These are phyloP conservation scores for Petaurus breviceps DNA, from an alignment of 2,113 vertebrate genomes.

Conservation along the genomic window DNA sequence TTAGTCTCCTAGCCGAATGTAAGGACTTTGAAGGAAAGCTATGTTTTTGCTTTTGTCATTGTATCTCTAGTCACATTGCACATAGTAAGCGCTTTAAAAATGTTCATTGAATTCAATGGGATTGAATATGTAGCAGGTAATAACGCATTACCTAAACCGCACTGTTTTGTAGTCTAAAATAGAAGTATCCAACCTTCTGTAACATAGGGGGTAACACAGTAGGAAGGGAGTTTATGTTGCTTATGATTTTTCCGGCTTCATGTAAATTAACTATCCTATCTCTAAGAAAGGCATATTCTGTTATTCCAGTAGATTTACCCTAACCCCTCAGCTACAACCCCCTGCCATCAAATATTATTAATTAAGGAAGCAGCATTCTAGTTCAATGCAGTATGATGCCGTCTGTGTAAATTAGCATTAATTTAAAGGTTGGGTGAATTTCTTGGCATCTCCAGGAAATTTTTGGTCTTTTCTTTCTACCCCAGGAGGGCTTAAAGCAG, in stretches of 20 bases:
- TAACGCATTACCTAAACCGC: background rate
- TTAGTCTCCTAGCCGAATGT: background rate
- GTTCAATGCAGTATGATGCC: background rate
- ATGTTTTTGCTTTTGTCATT: background rate
- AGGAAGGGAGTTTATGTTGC: background rate
- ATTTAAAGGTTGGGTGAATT: background rate
- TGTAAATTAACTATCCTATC: background rate
- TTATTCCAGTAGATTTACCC: background rate
- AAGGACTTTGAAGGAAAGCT: background rate
- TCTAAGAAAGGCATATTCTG: background rate
- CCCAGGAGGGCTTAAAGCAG: background rate
- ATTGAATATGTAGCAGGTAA: background rate
- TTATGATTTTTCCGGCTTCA: background rate
- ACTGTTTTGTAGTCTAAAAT: background rate
- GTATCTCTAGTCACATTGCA: background rate
- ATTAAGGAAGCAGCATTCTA: background rate
- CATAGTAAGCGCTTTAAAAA: background rate
- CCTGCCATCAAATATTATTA: background rate
- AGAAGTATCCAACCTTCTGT: background rate
- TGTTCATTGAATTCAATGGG: background rate
- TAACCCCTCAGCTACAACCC: background rate
- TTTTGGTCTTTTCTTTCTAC: background rate
- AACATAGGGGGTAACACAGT: background rate
- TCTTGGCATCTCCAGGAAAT: background rate
- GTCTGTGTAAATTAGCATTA: accelerated